These are phyloP conservation scores for Hemiscyllium ocellatum DNA, from an alignment of 2,113 vertebrate species.

Conservation along the genomic window DNA sequence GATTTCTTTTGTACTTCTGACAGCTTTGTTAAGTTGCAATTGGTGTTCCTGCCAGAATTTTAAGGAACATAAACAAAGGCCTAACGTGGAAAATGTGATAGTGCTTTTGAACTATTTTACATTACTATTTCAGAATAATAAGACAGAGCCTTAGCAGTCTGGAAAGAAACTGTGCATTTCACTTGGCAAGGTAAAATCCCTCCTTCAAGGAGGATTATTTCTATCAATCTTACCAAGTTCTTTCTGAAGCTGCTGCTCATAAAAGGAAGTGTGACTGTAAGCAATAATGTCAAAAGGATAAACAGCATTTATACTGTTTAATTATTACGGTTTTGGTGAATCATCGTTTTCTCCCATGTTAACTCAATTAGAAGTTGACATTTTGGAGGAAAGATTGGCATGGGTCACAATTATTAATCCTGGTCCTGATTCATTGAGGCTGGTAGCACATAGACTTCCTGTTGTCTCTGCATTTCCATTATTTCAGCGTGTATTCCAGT, in stretches of 20 bases:
- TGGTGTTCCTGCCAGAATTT: conserved; percentile 5
- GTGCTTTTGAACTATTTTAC: neutral
- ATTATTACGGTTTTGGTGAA: neutral
- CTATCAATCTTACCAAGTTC: neutral
- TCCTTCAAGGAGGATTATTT: neutral
- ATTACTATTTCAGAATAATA: neutral
- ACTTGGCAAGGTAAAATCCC: neutral
- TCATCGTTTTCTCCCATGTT: neutral
- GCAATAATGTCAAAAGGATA: neutral
- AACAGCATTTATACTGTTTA: neutral
- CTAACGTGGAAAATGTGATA: neutral
- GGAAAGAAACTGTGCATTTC: neutral
- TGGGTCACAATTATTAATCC: neutral
- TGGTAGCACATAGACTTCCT: neutral
- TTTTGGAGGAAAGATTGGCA: neutral
- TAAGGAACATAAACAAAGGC: neutral
- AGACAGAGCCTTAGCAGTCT: neutral
- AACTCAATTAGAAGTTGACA: conserved; percentile 9
- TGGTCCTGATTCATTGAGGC: neutral
- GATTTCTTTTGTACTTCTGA: neutral
- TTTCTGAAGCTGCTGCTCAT: neutral
- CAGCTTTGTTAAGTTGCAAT: neutral
- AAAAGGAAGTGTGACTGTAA: neutral
- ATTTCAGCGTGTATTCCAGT: neutral
- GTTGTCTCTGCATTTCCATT: neutral